Evolutionary conservation across 2,113 vertebrate species (phyloP).

Genomic region (Etheostoma spectabile): DNA sequence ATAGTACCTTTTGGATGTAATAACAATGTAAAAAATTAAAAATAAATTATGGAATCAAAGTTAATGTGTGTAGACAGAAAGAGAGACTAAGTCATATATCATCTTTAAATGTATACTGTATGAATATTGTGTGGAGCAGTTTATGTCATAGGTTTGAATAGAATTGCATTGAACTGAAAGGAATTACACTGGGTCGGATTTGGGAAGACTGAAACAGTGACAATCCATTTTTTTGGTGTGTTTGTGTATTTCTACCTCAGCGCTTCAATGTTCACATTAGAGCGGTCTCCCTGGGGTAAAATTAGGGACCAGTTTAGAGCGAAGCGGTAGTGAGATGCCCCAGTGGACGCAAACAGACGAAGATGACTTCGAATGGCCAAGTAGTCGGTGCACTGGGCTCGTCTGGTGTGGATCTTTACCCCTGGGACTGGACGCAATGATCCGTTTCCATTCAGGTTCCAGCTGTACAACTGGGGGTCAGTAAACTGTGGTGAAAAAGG

Average conservation of each 20-base stretch:
- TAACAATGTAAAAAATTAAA: not conserved
- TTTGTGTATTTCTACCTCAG: constrained; percentile 77
- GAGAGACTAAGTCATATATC: not conserved
- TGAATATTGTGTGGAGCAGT: too few species aligned
- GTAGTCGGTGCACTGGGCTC: constrained; percentile 92
- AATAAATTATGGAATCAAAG: not conserved
- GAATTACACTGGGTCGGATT: not conserved
- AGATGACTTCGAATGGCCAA: constrained; percentile 89
- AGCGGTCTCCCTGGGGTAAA: constrained; percentile 88
- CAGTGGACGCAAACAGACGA: constrained; percentile 85
- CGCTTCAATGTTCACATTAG: constrained; percentile 84
- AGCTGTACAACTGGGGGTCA: constrained; percentile 91
- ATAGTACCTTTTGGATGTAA: constrained; percentile 85
- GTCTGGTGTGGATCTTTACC: constrained; percentile 86
- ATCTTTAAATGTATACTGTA: not conserved
- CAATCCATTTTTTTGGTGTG: not conserved
- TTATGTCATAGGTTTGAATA: not conserved
- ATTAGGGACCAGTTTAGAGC: constrained; percentile 94
- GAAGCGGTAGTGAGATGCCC: constrained; percentile 92
- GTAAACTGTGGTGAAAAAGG: constrained; percentile 94
- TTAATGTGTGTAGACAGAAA: not conserved
- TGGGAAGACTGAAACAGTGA: not conserved
- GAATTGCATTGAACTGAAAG: not conserved
- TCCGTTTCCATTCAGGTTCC: constrained; percentile 93
- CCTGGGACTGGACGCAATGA: constrained; percentile 86